Evolutionary conservation across 2,888 invertebrate genomes (phyloP).

Genomic region (Suillia variegata): DNA sequence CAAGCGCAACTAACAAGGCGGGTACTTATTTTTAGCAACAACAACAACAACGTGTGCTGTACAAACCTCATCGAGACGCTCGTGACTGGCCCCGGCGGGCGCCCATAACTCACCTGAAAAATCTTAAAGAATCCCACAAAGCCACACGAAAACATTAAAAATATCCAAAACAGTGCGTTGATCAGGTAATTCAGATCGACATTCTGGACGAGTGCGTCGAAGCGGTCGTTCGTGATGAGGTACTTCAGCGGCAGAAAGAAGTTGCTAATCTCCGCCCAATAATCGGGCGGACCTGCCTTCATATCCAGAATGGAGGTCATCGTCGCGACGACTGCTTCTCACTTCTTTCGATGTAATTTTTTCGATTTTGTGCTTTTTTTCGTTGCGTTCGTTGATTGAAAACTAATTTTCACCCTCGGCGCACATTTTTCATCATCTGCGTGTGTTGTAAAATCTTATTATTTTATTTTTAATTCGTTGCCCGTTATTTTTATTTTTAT

Average conservation of each 20-base stretch:
- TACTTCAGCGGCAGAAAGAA: constrained; percentile 58
- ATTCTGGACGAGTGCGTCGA: constrained; percentile 55
- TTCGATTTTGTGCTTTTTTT: no score
- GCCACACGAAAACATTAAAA: constrained; percentile 48
- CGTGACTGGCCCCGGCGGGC: no score
- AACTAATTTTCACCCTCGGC: neutral
- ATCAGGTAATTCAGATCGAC: constrained; percentile 55
- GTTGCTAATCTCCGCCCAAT: constrained; percentile 58
- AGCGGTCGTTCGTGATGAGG: constrained; percentile 52
- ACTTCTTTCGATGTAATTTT: no score
- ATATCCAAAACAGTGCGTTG: constrained; percentile 60
- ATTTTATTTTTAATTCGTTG: no score
- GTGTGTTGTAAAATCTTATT: no score
- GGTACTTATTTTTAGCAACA: constrained; percentile 1
- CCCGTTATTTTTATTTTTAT: no score
- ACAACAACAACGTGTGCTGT: neutral
- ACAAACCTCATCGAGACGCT: neutral
- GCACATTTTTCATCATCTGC: no score
- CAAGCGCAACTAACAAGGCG: no score
- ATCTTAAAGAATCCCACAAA: constrained; percentile 54
- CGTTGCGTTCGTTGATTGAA: neutral
- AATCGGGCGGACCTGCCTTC: constrained; percentile 51
- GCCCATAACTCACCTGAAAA: constrained; percentile 54
- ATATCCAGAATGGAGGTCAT: constrained; percentile 60
- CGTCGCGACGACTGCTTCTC: neutral